These are phyloP conservation scores for Drosophila parvula DNA, from an alignment of 1,140 invertebrate species.

Conservation along the genomic window DNA sequence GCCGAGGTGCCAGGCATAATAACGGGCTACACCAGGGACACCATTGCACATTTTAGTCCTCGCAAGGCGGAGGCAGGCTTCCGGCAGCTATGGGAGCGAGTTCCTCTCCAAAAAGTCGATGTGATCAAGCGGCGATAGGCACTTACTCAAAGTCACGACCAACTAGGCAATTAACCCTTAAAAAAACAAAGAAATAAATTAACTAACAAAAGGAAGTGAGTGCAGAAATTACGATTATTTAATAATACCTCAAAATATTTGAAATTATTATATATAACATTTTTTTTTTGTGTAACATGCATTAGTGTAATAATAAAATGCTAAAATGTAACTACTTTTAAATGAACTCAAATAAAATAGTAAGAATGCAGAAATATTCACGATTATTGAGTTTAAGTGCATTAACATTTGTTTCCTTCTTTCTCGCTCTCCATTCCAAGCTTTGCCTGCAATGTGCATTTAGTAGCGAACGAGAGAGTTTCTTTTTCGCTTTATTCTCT, in stretches of 20 bases:
- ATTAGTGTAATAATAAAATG: not conserved
- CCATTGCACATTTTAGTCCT: conserved; percentile 65
- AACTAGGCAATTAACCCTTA: not conserved
- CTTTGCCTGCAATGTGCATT: no score
- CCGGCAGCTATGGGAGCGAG: conserved; percentile 58
- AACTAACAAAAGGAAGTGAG: not conserved
- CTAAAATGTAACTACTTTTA: not conserved
- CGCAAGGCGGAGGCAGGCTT: conserved; percentile 55
- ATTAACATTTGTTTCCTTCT: no score
- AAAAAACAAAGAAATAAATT: not conserved
- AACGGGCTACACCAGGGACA: conserved; percentile 61
- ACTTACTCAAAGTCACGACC: not conserved
- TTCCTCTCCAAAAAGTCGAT: conserved; percentile 59
- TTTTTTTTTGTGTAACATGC: no score
- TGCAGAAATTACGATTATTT: not conserved
- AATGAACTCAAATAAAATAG: no score
- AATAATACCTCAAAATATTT: not conserved
- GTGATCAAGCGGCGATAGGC: conserved; percentile 57
- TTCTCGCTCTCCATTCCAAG: no score
- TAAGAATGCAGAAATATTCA: no score
- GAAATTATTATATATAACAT: not conserved
- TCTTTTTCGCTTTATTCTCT: not conserved
- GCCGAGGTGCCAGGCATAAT: conserved; percentile 49
- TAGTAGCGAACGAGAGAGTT: not conserved
- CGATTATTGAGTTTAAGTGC: no score